Percentiles rank a stretch among this genome's conserved stretches.
Conservation (phyloP, 1,140 invertebrate species). For the Arion vulgaris region DNA sequence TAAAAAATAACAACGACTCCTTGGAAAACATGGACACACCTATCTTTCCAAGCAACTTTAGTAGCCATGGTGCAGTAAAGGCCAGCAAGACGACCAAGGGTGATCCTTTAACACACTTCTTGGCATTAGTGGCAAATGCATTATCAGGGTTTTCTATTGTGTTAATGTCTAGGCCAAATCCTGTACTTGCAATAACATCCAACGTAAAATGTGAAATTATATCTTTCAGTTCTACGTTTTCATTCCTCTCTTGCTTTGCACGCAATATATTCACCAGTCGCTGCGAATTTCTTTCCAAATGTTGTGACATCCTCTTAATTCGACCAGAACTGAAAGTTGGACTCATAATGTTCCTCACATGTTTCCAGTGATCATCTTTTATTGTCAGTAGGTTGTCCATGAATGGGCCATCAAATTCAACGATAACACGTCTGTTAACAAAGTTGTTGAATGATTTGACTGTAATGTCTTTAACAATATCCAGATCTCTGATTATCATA, state of each 20-base stretch:
- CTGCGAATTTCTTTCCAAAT: neutral
- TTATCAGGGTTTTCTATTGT: constrained; percentile 73
- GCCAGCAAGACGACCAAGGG: constrained; percentile 15
- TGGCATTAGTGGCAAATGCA: constrained; percentile 57
- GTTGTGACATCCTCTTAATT: neutral
- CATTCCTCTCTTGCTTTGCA: neutral
- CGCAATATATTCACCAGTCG: neutral
- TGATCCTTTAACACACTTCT: constrained; percentile 46
- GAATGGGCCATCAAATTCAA: constrained; percentile 11
- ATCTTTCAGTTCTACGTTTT: constrained; percentile 51
- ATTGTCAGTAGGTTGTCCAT: constrained; percentile 1
- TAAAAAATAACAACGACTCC: neutral
- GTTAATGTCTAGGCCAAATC: constrained; percentile 76
- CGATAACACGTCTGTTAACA: neutral
- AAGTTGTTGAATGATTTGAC: constrained; percentile 33
- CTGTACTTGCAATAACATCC: constrained; percentile 77
- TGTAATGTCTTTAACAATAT: constrained; percentile 18
- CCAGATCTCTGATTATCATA: constrained; percentile 11
- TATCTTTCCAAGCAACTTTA: neutral
- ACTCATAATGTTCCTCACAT: constrained; percentile 74
- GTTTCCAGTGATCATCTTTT: constrained; percentile 72
- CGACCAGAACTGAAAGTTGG: constrained; percentile 61
- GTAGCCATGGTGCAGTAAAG: neutral
- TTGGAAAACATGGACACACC: neutral
- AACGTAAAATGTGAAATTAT: constrained; percentile 72